A percentile compares a stretch with the other conserved stretches of the same genome.
These are phyloP conservation scores for Colostygia pectinataria DNA, from an alignment of 2,888 invertebrate genomes.

Conservation along the genomic window DNA sequence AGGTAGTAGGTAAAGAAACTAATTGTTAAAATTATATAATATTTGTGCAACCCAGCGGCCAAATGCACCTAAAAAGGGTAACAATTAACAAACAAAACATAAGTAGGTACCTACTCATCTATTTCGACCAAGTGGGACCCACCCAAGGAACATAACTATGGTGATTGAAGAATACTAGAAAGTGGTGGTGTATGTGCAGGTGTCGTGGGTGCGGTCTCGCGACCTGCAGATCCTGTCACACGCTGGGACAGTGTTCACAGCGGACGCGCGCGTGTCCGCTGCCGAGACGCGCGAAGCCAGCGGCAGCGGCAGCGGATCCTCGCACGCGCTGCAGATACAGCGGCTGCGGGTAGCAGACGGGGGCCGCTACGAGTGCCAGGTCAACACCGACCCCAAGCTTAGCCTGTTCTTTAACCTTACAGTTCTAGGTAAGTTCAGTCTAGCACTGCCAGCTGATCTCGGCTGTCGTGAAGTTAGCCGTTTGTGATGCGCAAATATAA, in stretches of 20 bases:
- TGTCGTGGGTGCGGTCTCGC: constrained; percentile 88
- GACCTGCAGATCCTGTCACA: constrained; percentile 88
- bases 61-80: no score
- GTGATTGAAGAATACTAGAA: no score
- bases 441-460: no score
- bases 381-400: constrained; percentile 89
- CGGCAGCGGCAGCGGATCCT: constrained; percentile 70
- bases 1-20: no score
- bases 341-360: constrained; percentile 83
- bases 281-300: constrained; percentile 61
- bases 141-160: no score
- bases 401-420: constrained; percentile 86
- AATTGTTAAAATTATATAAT: no score
- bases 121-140: no score
- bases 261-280: constrained; percentile 85
- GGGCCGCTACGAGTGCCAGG: constrained; percentile 89
- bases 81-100: not conserved
- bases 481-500: no score
- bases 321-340: constrained; percentile 82
- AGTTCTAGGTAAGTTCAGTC: constrained; percentile 84
- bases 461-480: no score
- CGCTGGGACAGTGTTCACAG: constrained; percentile 85
- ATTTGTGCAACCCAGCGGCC: no score
- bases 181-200: constrained; percentile 77
- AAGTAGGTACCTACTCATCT: no score